These are phyloP conservation scores for Drosophila kuntzei DNA, from an alignment of 2,888 invertebrate species.

Conservation along the genomic window DNA sequence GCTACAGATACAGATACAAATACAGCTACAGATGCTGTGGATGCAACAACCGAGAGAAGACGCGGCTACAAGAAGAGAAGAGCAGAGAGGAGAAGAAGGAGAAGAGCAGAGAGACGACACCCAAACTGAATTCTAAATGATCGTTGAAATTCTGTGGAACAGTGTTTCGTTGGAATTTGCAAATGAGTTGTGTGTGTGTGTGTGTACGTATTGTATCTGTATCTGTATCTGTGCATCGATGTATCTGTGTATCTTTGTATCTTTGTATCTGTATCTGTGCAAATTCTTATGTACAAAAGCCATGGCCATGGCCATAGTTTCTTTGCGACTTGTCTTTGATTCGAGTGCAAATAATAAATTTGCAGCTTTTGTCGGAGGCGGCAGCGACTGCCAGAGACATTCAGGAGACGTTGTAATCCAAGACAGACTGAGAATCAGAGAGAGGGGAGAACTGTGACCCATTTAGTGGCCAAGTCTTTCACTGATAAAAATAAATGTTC, in stretches of 20 bases:
- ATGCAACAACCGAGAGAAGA: constrained; percentile 47
- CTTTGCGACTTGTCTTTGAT: constrained; percentile 64
- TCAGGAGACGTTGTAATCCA: constrained; percentile 79
- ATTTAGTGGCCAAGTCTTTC: constrained; percentile 52
- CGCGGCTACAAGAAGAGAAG: too few relatives aligned
- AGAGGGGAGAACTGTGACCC: constrained; percentile 55
- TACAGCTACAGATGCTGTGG: constrained; percentile 33
- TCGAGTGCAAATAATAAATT: constrained; percentile 81
- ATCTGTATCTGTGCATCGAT: constrained; percentile 10
- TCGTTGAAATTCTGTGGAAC: constrained; percentile 83
- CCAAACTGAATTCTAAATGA: constrained; percentile 83
- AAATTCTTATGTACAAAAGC: constrained; percentile 42
- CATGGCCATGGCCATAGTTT: constrained; percentile 11
- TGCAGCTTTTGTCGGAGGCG: constrained; percentile 54
- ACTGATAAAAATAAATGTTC: too few relatives aligned
- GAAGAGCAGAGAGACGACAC: constrained; percentile 51
- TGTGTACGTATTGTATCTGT: constrained; percentile 15
- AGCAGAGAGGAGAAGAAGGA: constrained; percentile 25
- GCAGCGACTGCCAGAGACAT: constrained; percentile 64
- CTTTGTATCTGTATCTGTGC: constrained; percentile 3
- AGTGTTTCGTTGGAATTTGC: constrained; percentile 84
- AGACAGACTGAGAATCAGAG: not conserved
- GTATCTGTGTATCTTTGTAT: constrained; percentile 9
- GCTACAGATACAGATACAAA: constrained; percentile 1
- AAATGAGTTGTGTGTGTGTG: constrained; percentile 80